Evolutionary conservation across 2,888 invertebrate species (phyloP), one percentile per base, ranked within the genome.

Genomic region (Balanococcus diminutus): DNA sequence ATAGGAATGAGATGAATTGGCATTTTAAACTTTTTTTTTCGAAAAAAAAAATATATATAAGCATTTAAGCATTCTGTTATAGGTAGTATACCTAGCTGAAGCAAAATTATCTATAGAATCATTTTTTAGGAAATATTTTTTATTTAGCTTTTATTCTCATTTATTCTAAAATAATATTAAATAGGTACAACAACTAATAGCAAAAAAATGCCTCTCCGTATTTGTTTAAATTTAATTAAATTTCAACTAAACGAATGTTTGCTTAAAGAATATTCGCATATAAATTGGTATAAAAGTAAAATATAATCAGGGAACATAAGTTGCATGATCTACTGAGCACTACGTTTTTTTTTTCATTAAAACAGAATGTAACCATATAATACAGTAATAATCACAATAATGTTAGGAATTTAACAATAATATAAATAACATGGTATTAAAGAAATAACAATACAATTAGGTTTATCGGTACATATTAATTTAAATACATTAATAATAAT

Each of bases 271-370:
- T 82, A 82, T 31, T 79, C 51, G 56, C 56, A 19, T 82, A 82
- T 82, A 82, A 82, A 82, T 51, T 82, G 82, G 82, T 82, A 82
- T 82, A 82, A 82, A 82, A 82, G 56, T 82, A 82, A 51, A 51
- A 82, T 82, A 51, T 82, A 51, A 51, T 82, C 56, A 51, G 51
- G 82, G 82, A 56, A 82, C 46, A 56, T 51, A 56, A 56, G 32
- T 82, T 51, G 42, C 82, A 46, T 31, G 31, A 82, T 56, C 82
- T 82, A 82, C 82, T 56, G 82, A 82, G 82, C 82, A 56, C 82
- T 82, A 82, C 82, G n/a, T 56, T 51, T 56, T 51, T n/a, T n/a
- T n/a, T n/a, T n/a, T n/a, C n/a, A n/a, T n/a, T n/a, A n/a, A n/a
- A 82, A 82, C 56, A 82, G 82, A 82, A 46, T 25, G 22, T 51